Conservation (phyloP, 2,797 vertebrate genomes). For the Sebastes miniatus region DNA sequence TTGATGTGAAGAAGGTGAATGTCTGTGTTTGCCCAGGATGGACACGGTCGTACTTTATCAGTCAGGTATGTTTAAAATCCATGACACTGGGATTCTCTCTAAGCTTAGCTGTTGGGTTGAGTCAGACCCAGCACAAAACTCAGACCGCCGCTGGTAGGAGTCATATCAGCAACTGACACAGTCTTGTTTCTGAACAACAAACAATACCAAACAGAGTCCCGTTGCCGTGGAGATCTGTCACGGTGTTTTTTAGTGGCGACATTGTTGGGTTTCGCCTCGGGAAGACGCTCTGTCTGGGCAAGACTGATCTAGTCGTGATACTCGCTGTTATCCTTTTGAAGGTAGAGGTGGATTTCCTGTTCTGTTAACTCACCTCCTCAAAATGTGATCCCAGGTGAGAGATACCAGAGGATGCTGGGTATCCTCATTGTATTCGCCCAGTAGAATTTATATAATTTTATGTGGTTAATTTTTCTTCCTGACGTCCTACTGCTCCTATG, state of each 20-base stretch:
- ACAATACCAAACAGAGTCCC: conserved; percentile 73
- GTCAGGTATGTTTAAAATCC: conserved; percentile 1
- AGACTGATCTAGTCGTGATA: conserved; percentile 45
- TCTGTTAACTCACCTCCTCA: conserved; percentile 10
- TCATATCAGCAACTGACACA: conserved; percentile 61
- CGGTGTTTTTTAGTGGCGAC: conserved; percentile 52
- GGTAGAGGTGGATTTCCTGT: background rate
- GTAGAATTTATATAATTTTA: background rate
- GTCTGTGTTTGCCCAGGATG: background rate
- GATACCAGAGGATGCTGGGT: background rate
- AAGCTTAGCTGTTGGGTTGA: conserved; percentile 12
- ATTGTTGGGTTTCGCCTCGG: conserved; percentile 55
- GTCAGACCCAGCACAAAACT: conserved; percentile 41
- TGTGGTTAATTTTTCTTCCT: background rate
- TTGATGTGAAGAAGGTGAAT: conserved; percentile 1
- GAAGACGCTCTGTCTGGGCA: conserved; percentile 53
- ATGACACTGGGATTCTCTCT: background rate
- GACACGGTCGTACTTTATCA: background rate
- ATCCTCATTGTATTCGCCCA: background rate
- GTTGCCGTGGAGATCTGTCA: conserved; percentile 63
- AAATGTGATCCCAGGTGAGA: conserved; percentile 30
- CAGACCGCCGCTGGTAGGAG: conserved; percentile 28
- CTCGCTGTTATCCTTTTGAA: conserved; percentile 6
- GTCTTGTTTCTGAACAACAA: conserved; percentile 70
- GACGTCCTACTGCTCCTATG: background rate